Evolutionary conservation across 2,888 invertebrate genomes (phyloP).

Genomic region (Cetonia aurata): DNA sequence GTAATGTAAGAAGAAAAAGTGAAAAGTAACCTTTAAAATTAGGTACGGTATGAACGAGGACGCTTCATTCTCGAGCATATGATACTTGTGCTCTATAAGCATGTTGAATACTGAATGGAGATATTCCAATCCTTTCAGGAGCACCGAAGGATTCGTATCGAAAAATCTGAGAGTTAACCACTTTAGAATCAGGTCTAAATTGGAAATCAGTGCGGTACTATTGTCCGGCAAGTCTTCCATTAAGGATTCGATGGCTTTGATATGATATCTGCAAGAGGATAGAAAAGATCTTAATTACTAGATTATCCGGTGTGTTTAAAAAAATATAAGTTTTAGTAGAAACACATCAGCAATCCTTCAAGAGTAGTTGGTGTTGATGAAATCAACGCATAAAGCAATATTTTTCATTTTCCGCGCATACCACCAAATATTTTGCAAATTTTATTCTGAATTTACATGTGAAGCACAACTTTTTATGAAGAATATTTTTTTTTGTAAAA

Average conservation of each 20-base stretch:
- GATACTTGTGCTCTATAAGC: conserved; percentile 84
- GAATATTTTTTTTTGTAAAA: no score
- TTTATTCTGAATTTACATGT: no score
- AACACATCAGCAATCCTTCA: no score
- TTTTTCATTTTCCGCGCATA: no score
- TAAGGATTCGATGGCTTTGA: conserved; percentile 94
- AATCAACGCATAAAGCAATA: no score
- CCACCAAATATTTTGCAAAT: no score
- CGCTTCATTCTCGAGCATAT: conserved; percentile 91
- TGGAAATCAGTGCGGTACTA: conserved; percentile 84
- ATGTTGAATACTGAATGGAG: conserved; percentile 85
- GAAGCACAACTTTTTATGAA: no score
- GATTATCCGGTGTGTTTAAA: not conserved
- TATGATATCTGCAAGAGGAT: conserved; percentile 80
- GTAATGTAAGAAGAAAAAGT: no score
- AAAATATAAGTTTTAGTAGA: conserved; percentile 1
- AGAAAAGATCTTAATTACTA: not conserved
- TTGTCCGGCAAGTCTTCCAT: conserved; percentile 86
- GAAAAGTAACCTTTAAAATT: conserved; percentile 89
- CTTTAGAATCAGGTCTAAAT: conserved; percentile 94
- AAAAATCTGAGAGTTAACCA: conserved; percentile 98
- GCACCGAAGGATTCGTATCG: conserved; percentile 98
- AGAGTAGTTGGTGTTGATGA: no score
- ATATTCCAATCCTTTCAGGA: conserved; percentile 95
- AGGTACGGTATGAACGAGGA: conserved; percentile 95